phyloP scores from a whole-genome alignment of 1,140 invertebrate species.

The Brachionus plicatilis region DNA sequence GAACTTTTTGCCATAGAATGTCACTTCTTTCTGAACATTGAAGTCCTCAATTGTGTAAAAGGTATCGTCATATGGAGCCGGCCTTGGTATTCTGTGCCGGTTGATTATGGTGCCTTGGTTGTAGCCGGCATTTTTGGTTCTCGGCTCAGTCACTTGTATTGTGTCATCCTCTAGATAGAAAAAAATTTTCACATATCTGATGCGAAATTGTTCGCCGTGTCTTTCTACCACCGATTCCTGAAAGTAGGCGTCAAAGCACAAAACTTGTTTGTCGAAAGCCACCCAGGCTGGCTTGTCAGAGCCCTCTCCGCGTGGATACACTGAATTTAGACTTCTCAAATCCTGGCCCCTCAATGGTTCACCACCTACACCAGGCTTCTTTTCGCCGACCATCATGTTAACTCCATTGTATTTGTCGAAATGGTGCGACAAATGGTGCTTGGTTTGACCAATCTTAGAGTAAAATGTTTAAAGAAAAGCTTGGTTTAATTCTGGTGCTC shows the following conservation, averaged over 20 bases:
- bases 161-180: conserved; percentile 57
- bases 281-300: conserved; percentile 73
- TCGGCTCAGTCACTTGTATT: conserved; percentile 55
- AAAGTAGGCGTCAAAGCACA: conserved; percentile 47
- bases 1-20: conserved; percentile 69
- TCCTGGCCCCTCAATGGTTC: conserved; percentile 51
- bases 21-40: conserved; percentile 66
- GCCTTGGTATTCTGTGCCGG: conserved; percentile 69
- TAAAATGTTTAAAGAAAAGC: not conserved
- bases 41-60: conserved; percentile 65
- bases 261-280: conserved; percentile 74
- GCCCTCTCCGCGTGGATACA: conserved; percentile 60
- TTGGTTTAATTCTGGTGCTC: not conserved
- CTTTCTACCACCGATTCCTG: conserved; percentile 55
- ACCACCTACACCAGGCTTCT: conserved; percentile 55
- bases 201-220: conserved; percentile 53
- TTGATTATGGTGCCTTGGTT: conserved; percentile 62
- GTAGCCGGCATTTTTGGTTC: conserved; percentile 54
- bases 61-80: conserved; percentile 63
- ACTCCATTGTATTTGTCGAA: conserved; percentile 54
- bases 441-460: conserved; percentile 53
- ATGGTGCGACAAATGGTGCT: conserved; percentile 55
- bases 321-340: conserved; percentile 47
- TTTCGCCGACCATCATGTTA: conserved; percentile 49
- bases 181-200: conserved; percentile 54